Conservation (phyloP, 1,140 invertebrate genomes). For the Augochlora pura region DNA sequence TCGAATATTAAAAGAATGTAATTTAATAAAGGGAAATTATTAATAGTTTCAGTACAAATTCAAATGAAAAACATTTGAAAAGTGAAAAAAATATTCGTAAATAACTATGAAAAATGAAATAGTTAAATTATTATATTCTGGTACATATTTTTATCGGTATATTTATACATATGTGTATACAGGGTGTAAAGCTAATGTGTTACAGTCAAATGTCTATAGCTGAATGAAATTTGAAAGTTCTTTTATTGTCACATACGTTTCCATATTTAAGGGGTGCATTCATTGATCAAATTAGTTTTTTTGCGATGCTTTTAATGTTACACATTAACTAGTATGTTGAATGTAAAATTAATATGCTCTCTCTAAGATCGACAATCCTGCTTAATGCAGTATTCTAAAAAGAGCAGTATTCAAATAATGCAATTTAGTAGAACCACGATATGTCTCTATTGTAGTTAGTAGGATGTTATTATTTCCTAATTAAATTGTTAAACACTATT, state of each 20-base stretch:
- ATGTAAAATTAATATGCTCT: not conserved
- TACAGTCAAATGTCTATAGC: not conserved
- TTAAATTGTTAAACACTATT: not conserved
- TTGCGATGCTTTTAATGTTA: not conserved
- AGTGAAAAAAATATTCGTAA: not conserved
- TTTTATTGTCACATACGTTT: not conserved
- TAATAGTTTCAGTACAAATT: conserved; percentile 9
- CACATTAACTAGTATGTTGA: not conserved
- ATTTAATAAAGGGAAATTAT: conserved; percentile 14
- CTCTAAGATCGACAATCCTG: not conserved
- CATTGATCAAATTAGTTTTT: not conserved
- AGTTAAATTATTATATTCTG: conserved; percentile 6
- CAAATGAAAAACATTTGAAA: not conserved
- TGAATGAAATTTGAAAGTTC: not conserved
- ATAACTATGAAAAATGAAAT: not conserved
- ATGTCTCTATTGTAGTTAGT: not conserved
- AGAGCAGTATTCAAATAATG: not conserved
- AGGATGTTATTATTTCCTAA: not conserved
- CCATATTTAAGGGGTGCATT: not conserved
- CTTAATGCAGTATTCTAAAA: not conserved
- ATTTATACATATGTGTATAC: conserved; percentile 21
- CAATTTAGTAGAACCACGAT: not conserved
- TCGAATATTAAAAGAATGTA: not conserved
- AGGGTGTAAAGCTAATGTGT: not conserved
- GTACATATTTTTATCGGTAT: conserved; percentile 4